Evolutionary conservation across 2,113 vertebrate genomes (phyloP).

Genomic region (Hepsetus odoe): DNA sequence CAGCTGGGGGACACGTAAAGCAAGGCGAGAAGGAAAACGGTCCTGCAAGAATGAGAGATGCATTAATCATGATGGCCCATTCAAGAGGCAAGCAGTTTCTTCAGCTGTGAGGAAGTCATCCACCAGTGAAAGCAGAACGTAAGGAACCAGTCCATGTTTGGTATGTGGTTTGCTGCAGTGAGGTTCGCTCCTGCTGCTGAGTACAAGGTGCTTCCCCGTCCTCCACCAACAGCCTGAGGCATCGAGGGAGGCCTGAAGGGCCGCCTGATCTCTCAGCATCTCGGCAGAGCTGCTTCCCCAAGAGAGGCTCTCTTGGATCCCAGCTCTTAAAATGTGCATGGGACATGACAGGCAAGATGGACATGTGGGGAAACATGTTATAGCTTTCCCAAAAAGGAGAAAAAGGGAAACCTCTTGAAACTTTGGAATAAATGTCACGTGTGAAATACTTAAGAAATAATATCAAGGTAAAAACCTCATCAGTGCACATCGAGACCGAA

Average conservation of each 20-base stretch:
- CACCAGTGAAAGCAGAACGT: background rate
- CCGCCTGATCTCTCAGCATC: slow-evolving; percentile 42
- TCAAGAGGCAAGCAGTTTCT: slow-evolving; percentile 69
- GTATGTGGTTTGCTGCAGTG: slow-evolving; percentile 56
- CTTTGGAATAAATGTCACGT: background rate
- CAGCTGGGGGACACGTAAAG: slow-evolving; percentile 50
- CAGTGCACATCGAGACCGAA: no score
- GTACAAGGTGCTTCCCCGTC: slow-evolving; percentile 50
- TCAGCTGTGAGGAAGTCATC: slow-evolving; percentile 45
- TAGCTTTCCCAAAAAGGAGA: background rate
- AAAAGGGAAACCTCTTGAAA: background rate
- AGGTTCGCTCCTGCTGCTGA: slow-evolving; percentile 57
- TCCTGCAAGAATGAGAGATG: slow-evolving; percentile 56
- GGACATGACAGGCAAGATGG: background rate
- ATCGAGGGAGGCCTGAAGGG: slow-evolving; percentile 43
- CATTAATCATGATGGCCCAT: slow-evolving; percentile 76
- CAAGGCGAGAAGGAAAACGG: slow-evolving; percentile 42
- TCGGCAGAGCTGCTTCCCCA: slow-evolving; percentile 51
- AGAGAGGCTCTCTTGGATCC: slow-evolving; percentile 25
- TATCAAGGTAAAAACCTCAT: slow-evolving; percentile 16
- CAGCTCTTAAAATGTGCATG: background rate
- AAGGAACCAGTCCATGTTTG: slow-evolving; percentile 24
- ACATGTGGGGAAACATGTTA: background rate
- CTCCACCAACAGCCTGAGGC: slow-evolving; percentile 50
- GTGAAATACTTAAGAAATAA: background rate